Evolutionary conservation across 2,797 vertebrate species (phyloP).

Genomic region (Philypnodon macrostomus): DNA sequence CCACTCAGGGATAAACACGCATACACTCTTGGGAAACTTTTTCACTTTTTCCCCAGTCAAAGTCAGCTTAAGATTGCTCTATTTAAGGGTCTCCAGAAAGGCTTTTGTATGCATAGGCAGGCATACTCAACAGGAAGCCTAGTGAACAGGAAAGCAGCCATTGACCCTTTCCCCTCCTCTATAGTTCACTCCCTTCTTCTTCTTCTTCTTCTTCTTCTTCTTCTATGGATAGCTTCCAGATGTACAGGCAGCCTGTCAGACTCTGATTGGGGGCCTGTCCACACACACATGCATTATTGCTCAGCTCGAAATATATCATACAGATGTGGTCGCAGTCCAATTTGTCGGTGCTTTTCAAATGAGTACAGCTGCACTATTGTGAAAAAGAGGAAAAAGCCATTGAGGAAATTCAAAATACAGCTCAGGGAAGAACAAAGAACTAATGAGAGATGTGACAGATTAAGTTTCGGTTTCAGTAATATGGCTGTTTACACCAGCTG

Average conservation of each 20-base stretch:
- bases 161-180: conserved; percentile 55
- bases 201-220: too few relatives aligned
- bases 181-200: conserved; percentile 39
- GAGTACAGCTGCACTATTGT: conserved; percentile 44
- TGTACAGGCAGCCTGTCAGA: conserved; percentile 55
- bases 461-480: conserved; percentile 21
- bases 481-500: conserved; percentile 17
- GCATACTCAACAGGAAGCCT: conserved; percentile 57
- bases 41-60: conserved; percentile 40
- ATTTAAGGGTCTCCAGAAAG: conserved; percentile 37
- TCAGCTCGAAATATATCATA: conserved; percentile 29
- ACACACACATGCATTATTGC: conserved; percentile 28
- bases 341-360: conserved; percentile 42
- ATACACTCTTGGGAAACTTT: conserved; percentile 49
- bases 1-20: conserved; percentile 60
- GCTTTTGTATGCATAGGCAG: conserved; percentile 18
- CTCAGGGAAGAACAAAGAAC: conserved; percentile 27
- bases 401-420: conserved; percentile 36
- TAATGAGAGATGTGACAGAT: conserved; percentile 22
- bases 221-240: conserved; percentile 70
- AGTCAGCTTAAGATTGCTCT: conserved; percentile 32
- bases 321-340: conserved; percentile 50
- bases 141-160: conserved; percentile 63
- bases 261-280: conserved; percentile 30
- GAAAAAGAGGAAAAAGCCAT: conserved; percentile 22